Percentiles rank a stretch among this genome's conserved stretches.
phyloP scores from a whole-genome alignment of 2,797 vertebrate species.

The Pelobates cultripes region DNA sequence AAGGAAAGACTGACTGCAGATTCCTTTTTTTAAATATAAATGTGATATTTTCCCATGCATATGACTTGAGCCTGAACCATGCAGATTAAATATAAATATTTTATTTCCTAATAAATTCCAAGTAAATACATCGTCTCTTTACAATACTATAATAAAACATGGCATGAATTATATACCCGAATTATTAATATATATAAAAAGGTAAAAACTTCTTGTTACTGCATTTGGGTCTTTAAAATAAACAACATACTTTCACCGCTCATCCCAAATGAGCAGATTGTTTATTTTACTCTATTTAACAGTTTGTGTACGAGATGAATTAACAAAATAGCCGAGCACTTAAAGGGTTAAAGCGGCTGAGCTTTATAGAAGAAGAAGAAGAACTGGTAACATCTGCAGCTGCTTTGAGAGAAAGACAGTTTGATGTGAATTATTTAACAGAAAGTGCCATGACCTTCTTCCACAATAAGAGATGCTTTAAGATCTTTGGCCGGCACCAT shows the following conservation, averaged over 20 bases:
- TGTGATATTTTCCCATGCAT: neutral
- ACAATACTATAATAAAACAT: neutral
- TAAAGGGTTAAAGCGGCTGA: slow-evolving; percentile 30
- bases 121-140: neutral
- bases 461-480: slow-evolving; percentile 84
- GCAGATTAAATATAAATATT: slow-evolving; percentile 31
- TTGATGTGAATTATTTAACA: slow-evolving; percentile 90
- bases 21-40: neutral
- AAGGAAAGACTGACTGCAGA: neutral
- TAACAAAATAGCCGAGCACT: neutral
- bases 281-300: neutral
- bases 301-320: neutral
- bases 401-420: slow-evolving; percentile 78
- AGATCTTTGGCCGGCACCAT: slow-evolving; percentile 74
- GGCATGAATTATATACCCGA: neutral
- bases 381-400: slow-evolving; percentile 86
- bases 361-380: neutral
- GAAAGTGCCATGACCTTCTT: slow-evolving; percentile 84
- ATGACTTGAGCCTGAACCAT: neutral
- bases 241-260: neutral
- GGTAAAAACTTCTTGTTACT: neutral
- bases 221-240: neutral
- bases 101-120: slow-evolving; percentile 22
- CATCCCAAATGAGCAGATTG: neutral
- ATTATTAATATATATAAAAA: neutral